A percentile compares a stretch with the other conserved stretches of the same genome.
Evolutionary conservation across 1,140 invertebrate species (phyloP).

Genomic region (Batillaria attramentaria): DNA sequence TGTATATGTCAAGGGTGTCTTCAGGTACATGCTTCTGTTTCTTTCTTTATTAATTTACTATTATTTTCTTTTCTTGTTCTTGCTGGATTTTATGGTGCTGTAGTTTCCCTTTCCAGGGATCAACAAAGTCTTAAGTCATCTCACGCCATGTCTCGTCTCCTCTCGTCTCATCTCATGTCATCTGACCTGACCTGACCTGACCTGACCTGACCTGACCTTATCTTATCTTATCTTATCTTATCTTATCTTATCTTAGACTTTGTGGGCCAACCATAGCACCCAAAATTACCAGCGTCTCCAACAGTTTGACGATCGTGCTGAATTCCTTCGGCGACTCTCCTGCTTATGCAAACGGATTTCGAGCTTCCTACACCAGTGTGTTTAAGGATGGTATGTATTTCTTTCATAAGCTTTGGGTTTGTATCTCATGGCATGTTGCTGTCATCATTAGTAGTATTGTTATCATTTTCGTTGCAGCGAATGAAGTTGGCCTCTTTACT

Average conservation of each 20-base stretch:
- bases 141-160: neutral
- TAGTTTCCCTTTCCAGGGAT: no score
- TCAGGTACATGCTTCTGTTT: no score
- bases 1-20: no score
- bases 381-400: neutral
- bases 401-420: neutral
- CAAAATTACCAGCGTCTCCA: neutral
- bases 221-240: neutral
- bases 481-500: no score
- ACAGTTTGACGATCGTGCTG: neutral
- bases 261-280: neutral
- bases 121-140: neutral
- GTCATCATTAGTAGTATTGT: no score
- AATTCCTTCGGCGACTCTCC: neutral
- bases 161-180: neutral
- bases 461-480: no score
- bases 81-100: no score
- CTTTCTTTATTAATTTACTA: no score
- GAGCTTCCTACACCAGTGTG: neutral
- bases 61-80: no score
- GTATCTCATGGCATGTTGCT: no score
- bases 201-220: no score
- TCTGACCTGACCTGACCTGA: neutral
- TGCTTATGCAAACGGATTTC: neutral
- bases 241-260: neutral